Base-by-base conservation (phyloP, 2,888 invertebrate genomes). In the Loripinus fragilis region DNA sequence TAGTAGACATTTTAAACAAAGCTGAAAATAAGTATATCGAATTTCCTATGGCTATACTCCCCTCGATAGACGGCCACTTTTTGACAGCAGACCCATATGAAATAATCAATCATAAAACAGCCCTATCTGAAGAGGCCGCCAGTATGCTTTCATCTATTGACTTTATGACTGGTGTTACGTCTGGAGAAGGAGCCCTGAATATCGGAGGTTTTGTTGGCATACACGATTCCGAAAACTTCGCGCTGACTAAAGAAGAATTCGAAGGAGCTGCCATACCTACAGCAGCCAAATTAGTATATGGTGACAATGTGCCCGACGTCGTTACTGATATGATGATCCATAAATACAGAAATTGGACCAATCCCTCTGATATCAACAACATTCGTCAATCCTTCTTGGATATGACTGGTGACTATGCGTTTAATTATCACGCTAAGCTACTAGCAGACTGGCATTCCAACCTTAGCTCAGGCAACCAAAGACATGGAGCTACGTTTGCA, bases 331-430 rank as follows among this genome's bases (percentile, higher is more conserved):
- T 66, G 66, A 41, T 66, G 2, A 66, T 35, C 7, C 42, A 35
- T n/a, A 41, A 66, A 28, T 66, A 66, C 38, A 66, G 12, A 23
- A 41, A 66, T 20, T 66, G 66, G 66, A 41, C 35, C 7, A 25
- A 66, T 66, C 66, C 66, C 5, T 35, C 33, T 7, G 12, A 12
- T 8, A 35, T 35, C n/a, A 38, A 41, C n/a, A 33, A 35, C n/a
- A 28, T 41, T 23, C 17, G 66, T 23, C 38, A 66, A 35, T 41
- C 38, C n/a, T 66, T 66, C 25, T 23, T 66, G 7, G 38, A 66
- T 5, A 66, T 66, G 66, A 66, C 66, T 10, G 38, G 38, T 12
- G 66, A 33, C 25, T 66, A 66, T 66, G 66, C 38, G 23, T 66
- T 66, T 35, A 35, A 66, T 20, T 55, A 28, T 17, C 55, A 55